Percentiles rank a stretch among this genome's conserved stretches.
Evolutionary conservation across 2,888 invertebrate species (phyloP).

Genomic region (Hyppa rectilinea): DNA sequence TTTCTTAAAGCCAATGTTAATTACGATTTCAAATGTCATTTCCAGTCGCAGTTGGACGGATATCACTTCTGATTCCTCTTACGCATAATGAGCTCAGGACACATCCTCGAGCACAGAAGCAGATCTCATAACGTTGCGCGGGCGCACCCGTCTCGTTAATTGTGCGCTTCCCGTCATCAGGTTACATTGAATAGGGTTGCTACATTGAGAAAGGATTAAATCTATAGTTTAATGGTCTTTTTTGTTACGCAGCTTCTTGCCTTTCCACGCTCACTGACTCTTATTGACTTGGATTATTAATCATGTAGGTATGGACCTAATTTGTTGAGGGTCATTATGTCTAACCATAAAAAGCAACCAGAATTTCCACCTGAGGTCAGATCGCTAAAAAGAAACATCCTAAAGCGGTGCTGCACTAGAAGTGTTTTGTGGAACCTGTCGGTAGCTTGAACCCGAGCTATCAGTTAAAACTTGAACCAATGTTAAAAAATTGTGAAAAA

Average conservation of each 20-base stretch:
- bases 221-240: not conserved
- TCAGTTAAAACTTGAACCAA: no score
- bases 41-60: slow-evolving; percentile 35
- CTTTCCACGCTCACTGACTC: not conserved
- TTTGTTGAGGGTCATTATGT: not conserved
- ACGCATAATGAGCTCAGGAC: slow-evolving; percentile 53
- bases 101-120: slow-evolving; percentile 58
- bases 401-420: not conserved
- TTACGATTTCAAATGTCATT: slow-evolving; percentile 7
- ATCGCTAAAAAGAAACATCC: not conserved
- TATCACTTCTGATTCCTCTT: slow-evolving; percentile 45
- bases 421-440: not conserved
- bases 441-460: not conserved
- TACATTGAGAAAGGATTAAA: not conserved
- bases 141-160: slow-evolving; percentile 71
- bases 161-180: slow-evolving; percentile 74
- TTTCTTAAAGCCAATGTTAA: not conserved
- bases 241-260: not conserved
- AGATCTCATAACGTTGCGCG: slow-evolving; percentile 61
- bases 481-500: no score
- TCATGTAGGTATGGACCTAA: not conserved
- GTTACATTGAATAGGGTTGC: slow-evolving; percentile 67
- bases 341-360: not conserved
- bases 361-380: not conserved
- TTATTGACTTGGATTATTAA: not conserved